These are phyloP conservation scores for Mellilla xanthometata DNA, from an alignment of 2,888 invertebrate species.

Conservation along the genomic window DNA sequence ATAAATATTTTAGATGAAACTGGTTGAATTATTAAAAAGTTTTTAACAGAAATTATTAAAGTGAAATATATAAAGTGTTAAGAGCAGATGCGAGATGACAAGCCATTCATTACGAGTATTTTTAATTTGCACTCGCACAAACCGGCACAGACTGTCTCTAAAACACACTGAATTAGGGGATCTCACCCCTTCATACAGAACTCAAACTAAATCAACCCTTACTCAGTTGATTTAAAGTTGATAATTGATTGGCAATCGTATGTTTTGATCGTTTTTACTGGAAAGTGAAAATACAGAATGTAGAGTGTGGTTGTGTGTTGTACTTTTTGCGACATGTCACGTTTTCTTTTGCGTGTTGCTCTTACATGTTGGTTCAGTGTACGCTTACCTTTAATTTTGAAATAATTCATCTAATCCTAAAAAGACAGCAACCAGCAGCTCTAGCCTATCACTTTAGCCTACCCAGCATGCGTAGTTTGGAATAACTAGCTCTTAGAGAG, in stretches of 20 bases:
- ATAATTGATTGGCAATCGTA: conserved; percentile 7
- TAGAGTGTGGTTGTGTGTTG: conserved; percentile 3
- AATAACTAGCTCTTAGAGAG: too few relatives aligned
- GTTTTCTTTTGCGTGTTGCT: background rate
- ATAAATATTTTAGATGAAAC: too few relatives aligned
- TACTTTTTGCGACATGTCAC: background rate
- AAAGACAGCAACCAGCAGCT: too few relatives aligned
- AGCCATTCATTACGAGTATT: conserved; percentile 35
- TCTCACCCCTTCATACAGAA: conserved; percentile 46
- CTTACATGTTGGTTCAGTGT: background rate
- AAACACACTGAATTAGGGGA: conserved; percentile 49
- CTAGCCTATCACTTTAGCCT: too few relatives aligned
- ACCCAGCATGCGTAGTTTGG: too few relatives aligned
- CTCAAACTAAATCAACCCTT: conserved; percentile 13
- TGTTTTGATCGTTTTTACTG: conserved; percentile 26
- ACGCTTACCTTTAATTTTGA: too few relatives aligned
- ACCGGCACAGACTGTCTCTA: conserved; percentile 41
- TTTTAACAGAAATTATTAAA: background rate
- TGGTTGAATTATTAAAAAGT: too few relatives aligned
- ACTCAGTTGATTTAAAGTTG: conserved; percentile 3
- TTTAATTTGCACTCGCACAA: conserved; percentile 58
- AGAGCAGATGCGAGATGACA: conserved; percentile 26
- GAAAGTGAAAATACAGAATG: conserved; percentile 10
- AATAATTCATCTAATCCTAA: too few relatives aligned
- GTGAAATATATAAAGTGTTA: background rate